Conservation (phyloP, 2,888 invertebrate species). For the Phengaris arion region DNA sequence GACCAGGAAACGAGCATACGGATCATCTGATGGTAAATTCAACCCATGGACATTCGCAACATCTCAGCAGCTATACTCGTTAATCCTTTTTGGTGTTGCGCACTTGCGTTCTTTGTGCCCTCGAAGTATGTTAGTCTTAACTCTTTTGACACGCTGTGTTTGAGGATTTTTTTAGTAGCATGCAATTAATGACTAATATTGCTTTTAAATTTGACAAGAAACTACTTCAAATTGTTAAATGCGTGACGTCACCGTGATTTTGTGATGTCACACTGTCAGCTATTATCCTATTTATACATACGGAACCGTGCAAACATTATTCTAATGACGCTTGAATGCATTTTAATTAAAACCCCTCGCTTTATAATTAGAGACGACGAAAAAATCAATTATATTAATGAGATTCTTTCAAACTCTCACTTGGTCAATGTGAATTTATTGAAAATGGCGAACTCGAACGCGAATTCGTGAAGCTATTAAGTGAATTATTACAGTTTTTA, state of each 20-base stretch:
- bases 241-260: neutral
- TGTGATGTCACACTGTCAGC: neutral
- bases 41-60: too few species aligned
- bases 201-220: too few species aligned
- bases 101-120: too few species aligned
- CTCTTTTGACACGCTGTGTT: too few species aligned
- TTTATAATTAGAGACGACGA: slow-evolving; percentile 3
- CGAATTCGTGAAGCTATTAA: neutral
- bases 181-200: too few species aligned
- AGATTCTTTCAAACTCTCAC: slow-evolving; percentile 13
- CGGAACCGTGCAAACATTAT: neutral
- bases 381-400: slow-evolving; percentile 14
- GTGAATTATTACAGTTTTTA: neutral
- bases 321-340: neutral
- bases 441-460: neutral
- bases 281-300: neutral
- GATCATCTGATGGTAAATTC: too few species aligned
- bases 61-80: too few species aligned
- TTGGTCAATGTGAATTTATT: slow-evolving; percentile 12
- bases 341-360: slow-evolving; percentile 14
- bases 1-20: too few species aligned
- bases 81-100: too few species aligned
- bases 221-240: neutral
- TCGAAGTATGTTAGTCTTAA: too few species aligned
- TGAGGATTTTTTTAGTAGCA: too few species aligned